Base-by-base conservation (phyloP, 2,797 vertebrate species). In the Pygocentrus nattereri region DNA sequence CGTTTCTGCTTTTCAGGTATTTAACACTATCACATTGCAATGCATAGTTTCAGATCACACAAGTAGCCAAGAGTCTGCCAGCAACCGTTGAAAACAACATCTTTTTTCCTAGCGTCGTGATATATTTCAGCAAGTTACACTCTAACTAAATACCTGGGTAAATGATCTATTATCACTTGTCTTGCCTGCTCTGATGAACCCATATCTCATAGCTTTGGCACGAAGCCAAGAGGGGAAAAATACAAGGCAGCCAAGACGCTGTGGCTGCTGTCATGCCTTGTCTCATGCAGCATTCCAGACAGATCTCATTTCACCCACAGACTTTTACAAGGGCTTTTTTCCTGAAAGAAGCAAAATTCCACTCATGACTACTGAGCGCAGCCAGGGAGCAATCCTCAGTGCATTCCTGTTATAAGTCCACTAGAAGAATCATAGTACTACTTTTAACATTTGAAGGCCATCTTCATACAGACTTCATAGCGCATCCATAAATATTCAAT, bases 241-340 rank as follows among this genome's bases (percentile, higher is more conserved):
- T 44, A 12, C 50, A 79, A 78, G 41, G 79, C 62, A 74, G 54
- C 31, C n/a, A 62, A 84, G 38, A 80, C 64, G 56, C 62, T 58
- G 73, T 56, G 68, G 59, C 54, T 65, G 30, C 76, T 49, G 50
- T 84, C 72, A 58, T 78, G 83, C 76, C 54, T 79, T 76, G 44
- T 78, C 56, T 76, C 62, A 82, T 74, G 27, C 44, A 82, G 74
- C 87, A 91, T 93, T 91, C 91, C 91, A 91, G 82, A 84, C 85
- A 72, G 89, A 91, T 93, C 87, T 83, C 82, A 84, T 92, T 91
- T 90, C 90, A 88, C 83, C 78, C 74, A 74, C 74, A 81, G 80
- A 84, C 84, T 82, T 84, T 85, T 77, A 83, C 61, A 82, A 59
- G 67, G 71, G 16, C 47, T 71, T 44, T 78, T 81, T 70, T 74